Evolutionary conservation across 2,113 vertebrate genomes (phyloP).

Genomic region (Melierax canorus): DNA sequence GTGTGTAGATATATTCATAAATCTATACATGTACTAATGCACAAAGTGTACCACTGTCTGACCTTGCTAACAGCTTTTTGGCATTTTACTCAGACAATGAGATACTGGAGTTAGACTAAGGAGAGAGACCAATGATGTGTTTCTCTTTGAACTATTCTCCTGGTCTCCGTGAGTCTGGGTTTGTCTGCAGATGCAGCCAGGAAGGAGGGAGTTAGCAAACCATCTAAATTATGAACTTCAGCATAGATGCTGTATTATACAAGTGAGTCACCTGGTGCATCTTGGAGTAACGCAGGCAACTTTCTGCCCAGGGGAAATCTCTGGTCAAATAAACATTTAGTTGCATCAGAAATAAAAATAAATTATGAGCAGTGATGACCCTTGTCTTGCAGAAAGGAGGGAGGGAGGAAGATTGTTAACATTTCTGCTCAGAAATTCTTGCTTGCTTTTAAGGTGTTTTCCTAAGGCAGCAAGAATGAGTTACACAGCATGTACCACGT

Average conservation of each 20-base stretch:
- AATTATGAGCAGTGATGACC: not conserved
- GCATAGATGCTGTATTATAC: not conserved
- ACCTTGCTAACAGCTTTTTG: not conserved
- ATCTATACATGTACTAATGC: not conserved
- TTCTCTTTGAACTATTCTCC: not conserved
- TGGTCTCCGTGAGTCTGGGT: not conserved
- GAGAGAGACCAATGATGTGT: not conserved
- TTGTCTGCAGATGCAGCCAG: not conserved
- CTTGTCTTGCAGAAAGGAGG: not conserved
- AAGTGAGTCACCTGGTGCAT: not conserved
- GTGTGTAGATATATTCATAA: not conserved
- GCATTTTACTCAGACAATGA: not conserved
- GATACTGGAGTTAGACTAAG: not conserved
- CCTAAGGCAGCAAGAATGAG: not conserved
- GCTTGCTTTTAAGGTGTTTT: not conserved
- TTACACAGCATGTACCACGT: rapidly evolving
- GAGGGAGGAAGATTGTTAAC: not conserved
- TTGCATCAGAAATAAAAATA: not conserved
- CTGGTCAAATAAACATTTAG: not conserved
- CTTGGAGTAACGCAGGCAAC: not conserved
- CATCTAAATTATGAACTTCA: not conserved
- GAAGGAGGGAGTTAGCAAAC: not conserved
- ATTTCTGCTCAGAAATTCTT: not conserved
- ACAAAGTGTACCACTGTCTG: not conserved
- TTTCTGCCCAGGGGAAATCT: not conserved